Evolutionary conservation across 2,113 vertebrate genomes (phyloP).

Genomic region (Microcebus lehilahytsara): DNA sequence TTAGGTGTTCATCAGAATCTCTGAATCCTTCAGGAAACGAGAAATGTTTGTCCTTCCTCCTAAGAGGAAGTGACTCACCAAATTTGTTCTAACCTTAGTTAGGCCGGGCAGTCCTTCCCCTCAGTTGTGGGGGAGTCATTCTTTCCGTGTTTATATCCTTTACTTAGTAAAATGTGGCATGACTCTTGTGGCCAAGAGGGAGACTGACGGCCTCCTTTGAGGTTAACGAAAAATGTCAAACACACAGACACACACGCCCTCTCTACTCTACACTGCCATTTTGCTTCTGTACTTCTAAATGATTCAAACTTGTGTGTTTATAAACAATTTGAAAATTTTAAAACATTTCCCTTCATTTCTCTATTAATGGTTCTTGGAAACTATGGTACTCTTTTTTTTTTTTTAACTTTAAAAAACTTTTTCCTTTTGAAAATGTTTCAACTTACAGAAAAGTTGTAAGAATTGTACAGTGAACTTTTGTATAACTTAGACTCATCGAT

Average conservation of each 20-base stretch:
- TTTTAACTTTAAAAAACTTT: background rate
- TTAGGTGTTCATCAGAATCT: background rate
- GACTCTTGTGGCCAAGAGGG: constrained; percentile 8
- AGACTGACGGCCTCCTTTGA: constrained; percentile 39
- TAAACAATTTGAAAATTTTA: background rate
- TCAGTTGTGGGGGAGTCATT: constrained; percentile 43
- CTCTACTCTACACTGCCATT: background rate
- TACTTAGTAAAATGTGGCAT: constrained; percentile 31
- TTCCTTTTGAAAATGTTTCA: background rate
- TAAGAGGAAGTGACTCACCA: constrained; percentile 42
- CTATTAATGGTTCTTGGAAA: constrained; percentile 3
- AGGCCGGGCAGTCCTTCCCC: background rate
- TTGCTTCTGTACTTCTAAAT: constrained; percentile 19
- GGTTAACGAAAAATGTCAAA: background rate
- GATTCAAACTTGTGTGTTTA: background rate
- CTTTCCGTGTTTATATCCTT: constrained; percentile 49
- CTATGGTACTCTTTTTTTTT: background rate
- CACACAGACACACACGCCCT: background rate
- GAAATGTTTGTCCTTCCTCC: background rate
- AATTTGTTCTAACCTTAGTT: background rate
- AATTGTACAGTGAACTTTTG: background rate
- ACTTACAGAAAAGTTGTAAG: background rate
- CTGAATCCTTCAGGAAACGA: background rate
- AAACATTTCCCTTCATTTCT: background rate
- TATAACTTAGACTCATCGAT: background rate